Percentiles rank a stretch among this genome's conserved stretches.
These are phyloP conservation scores for Drosophila kohkoa DNA, from an alignment of 1,140 invertebrate species.

Conservation along the genomic window DNA sequence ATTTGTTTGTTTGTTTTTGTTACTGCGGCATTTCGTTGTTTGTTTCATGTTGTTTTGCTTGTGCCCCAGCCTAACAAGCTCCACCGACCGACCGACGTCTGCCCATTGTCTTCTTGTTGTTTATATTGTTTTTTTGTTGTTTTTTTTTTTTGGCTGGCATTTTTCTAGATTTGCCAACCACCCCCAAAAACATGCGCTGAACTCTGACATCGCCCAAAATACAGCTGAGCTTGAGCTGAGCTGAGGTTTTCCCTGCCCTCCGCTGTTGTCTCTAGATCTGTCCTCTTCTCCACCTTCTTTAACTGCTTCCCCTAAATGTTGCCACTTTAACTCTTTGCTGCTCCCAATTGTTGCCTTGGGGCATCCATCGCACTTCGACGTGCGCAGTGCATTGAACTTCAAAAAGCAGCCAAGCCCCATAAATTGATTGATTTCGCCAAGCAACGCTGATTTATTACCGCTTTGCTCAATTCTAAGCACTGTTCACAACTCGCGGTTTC, in stretches of 20 bases:
- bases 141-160: slow-evolving; percentile 56
- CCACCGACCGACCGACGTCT: slow-evolving; percentile 68
- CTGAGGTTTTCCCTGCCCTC: not conserved
- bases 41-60: slow-evolving; percentile 64
- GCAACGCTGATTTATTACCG: slow-evolving; percentile 45
- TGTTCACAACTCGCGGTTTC: slow-evolving; percentile 33
- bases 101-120: slow-evolving; percentile 67
- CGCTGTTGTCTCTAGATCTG: not conserved
- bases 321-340: not conserved
- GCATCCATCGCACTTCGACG: not conserved
- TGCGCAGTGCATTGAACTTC: slow-evolving; percentile 57
- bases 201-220: slow-evolving; percentile 66
- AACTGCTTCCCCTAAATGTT: no score
- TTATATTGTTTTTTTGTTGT: slow-evolving; percentile 21
- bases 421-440: slow-evolving; percentile 65
- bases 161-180: slow-evolving; percentile 78
- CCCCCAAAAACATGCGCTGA: slow-evolving; percentile 75
- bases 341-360: slow-evolving; percentile 28
- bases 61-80: slow-evolving; percentile 66
- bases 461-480: slow-evolving; percentile 64
- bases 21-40: slow-evolving; percentile 73
- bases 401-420: slow-evolving; percentile 54
- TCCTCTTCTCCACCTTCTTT: not conserved
- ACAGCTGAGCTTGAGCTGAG: slow-evolving; percentile 17
- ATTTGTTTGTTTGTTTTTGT: slow-evolving; percentile 27